Evolutionary conservation across 1,140 invertebrate genomes (phyloP).

Genomic region (Aphis gossypii): DNA sequence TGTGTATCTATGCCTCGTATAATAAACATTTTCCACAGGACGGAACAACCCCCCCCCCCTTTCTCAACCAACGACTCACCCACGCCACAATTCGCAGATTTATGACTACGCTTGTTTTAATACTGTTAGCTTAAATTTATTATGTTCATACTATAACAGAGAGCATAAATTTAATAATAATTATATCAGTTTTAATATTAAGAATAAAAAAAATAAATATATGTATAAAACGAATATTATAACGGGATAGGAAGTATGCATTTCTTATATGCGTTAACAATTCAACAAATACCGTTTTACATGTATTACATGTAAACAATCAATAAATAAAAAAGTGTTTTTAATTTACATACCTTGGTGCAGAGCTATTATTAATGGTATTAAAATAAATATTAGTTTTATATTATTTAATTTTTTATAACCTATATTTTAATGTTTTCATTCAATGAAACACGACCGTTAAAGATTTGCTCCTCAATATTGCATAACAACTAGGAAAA

Average conservation of each 20-base stretch:
- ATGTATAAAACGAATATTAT: not conserved
- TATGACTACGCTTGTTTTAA: slow-evolving; percentile 49
- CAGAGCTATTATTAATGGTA: not conserved
- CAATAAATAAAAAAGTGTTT: not conserved
- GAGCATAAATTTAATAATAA: slow-evolving; percentile 45
- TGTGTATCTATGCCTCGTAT: slow-evolving; percentile 39
- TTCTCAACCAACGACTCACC: not conserved
- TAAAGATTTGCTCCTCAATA: not conserved
- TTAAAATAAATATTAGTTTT: not conserved
- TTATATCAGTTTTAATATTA: slow-evolving; percentile 38
- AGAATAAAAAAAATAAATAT: not conserved
- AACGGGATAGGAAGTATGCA: not conserved
- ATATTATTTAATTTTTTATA: not conserved
- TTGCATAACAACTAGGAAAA: not conserved
- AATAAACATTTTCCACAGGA: slow-evolving; percentile 53
- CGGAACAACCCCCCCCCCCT: not conserved
- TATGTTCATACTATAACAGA: slow-evolving; percentile 24
- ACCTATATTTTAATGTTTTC: not conserved
- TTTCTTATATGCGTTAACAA: slow-evolving; percentile 9
- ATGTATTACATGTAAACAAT: not conserved
- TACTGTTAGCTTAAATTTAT: slow-evolving; percentile 50
- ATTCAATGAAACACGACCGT: not conserved
- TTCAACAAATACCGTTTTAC: not conserved
- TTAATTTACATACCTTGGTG: not conserved
- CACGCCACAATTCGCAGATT: slow-evolving; percentile 29